Evolutionary conservation across 2,888 invertebrate genomes (phyloP).

Genomic region (Torymus texanus): DNA sequence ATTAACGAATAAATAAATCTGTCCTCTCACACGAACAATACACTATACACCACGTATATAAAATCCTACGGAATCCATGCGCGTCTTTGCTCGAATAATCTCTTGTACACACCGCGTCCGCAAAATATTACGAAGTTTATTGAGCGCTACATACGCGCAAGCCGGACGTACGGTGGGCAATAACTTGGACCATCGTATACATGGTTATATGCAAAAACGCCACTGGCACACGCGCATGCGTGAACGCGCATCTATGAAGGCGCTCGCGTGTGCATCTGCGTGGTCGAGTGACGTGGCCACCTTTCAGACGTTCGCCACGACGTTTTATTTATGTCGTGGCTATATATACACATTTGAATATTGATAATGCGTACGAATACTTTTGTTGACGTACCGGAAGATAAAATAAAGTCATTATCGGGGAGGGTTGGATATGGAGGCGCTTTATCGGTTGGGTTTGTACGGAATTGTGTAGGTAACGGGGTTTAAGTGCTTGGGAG

Average conservation of each 20-base stretch:
- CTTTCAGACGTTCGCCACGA: no score
- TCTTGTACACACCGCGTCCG: neutral
- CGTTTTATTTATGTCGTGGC: no score
- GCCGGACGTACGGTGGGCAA: slow-evolving; percentile 9
- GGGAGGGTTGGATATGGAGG: no score
- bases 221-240: neutral
- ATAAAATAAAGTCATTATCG: no score
- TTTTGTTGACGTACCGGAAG: no score
- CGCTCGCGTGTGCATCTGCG: neutral
- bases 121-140: slow-evolving; percentile 52
- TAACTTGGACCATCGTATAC: slow-evolving; percentile 26
- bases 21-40: neutral
- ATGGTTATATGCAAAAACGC: neutral
- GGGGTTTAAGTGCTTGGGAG: no score
- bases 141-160: slow-evolving; percentile 34
- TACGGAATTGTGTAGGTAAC: no score
- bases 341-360: no score
- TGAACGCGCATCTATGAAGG: neutral
- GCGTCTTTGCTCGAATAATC: neutral
- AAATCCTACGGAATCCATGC: neutral
- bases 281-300: neutral
- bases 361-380: no score
- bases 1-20: slow-evolving; percentile 34
- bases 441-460: no score
- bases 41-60: slow-evolving; percentile 17